Base-by-base conservation (phyloP, 2,797 vertebrate genomes). In the Semaprochilodus insignis region DNA sequence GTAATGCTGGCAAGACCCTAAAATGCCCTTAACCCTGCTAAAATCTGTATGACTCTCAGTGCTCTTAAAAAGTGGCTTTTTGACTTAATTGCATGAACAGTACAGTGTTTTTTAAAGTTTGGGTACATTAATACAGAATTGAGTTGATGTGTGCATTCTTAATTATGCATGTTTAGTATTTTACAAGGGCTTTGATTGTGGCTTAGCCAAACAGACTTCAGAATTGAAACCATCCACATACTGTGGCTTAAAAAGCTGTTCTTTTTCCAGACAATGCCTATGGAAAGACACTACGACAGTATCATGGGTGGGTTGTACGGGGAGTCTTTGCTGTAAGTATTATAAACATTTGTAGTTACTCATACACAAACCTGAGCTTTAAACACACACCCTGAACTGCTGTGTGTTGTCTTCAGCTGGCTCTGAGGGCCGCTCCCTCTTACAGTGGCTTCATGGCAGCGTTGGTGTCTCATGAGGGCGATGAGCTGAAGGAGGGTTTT, bases 291-390 rank as follows among this genome's bases (percentile, higher is more conserved):
- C 90, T 99, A 71, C 94, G 98, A 34, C 97, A 97, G 78, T 97
- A 99, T 91, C 98, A 99, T 0, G 98, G 98, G 76, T 99, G 98
- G 98, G 98, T 99, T 27, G 96, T 99, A 63, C 95, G 98, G 1
- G 97, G 98, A 0, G 98, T 99, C 62, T 99, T 99, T 91, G 98
- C 98, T 1, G 98, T 99, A 86, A 91, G 98, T 96, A 3, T 83
- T 84, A 54, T 21, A 16, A 36, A 36, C 40, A 17, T 54, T 76
- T 69, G 19, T 40, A 31, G 23, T 0, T 0, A 40, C 19, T 19
- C 23, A 40, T 54, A 0, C 23, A 36, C 51, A 62, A 54, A 52
- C 25, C 11, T n/a, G 21, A 19, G 31, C 40, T 69, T 4, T 17
- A 52, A 36, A 66, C 16, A 10, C 23, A 34, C 34, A 78, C 80